Percentiles rank a stretch among this genome's conserved stretches.
Conservation (phyloP, 2,113 vertebrate species). For the Cariama cristata region DNA sequence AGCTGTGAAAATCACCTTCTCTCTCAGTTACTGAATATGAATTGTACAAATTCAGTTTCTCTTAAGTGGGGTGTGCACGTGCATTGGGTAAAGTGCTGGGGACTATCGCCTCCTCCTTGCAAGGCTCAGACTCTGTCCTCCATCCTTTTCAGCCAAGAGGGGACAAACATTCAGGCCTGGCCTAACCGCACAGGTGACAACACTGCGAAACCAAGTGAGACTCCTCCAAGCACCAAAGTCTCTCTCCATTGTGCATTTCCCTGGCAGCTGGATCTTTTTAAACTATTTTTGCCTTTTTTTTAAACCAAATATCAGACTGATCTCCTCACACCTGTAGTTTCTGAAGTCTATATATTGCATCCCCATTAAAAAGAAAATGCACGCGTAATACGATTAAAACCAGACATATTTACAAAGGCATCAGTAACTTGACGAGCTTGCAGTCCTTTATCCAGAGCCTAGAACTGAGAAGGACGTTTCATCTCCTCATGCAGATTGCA, state of each 20-base stretch:
- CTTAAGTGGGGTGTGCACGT: fast-evolving
- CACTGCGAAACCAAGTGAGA: neutral
- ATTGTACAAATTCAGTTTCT: neutral
- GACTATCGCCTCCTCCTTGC: neutral
- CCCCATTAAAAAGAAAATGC: neutral
- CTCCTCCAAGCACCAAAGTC: neutral
- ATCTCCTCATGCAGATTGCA: neutral
- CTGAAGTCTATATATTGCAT: neutral
- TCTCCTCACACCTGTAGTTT: neutral
- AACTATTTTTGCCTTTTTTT: neutral
- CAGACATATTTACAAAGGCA: neutral
- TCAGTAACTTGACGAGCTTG: neutral
- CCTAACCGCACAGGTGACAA: neutral
- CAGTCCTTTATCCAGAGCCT: neutral
- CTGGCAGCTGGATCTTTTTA: neutral
- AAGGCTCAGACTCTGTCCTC: neutral
- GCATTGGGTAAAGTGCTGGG: neutral
- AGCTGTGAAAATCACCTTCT: neutral
- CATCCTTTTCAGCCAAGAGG: neutral
- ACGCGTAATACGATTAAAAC: fast-evolving
- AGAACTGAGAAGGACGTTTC: neutral
- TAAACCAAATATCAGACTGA: neutral
- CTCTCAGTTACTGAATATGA: neutral
- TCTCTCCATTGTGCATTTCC: neutral
- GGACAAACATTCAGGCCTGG: neutral